Percentiles rank a stretch among this genome's conserved stretches.
phyloP scores from a whole-genome alignment of 2,888 invertebrate species.

The Iphiclides podalirius region DNA sequence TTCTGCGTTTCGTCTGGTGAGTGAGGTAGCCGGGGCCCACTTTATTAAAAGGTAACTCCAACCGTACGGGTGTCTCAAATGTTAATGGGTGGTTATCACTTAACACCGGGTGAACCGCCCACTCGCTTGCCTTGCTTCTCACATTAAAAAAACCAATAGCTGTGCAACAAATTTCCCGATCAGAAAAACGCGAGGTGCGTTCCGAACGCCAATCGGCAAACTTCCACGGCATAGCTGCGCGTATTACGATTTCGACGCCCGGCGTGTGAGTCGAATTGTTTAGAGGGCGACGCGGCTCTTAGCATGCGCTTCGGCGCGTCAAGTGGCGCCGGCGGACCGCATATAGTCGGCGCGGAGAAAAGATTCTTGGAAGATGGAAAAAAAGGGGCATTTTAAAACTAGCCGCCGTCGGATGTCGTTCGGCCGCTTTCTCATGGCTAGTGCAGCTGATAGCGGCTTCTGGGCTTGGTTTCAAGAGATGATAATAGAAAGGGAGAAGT shows the following conservation, averaged over 20 bases:
- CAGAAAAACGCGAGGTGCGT: not conserved
- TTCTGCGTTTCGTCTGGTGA: no score
- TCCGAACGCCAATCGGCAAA: not conserved
- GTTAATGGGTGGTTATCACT: no score
- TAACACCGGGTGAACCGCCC: no score
- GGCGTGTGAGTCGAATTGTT: slow-evolving; percentile 1
- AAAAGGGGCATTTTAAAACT: slow-evolving; percentile 17
- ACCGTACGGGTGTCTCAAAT: no score
- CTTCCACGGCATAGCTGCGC: slow-evolving; percentile 6
- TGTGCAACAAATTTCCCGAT: no score
- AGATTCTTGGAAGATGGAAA: slow-evolving; percentile 17
- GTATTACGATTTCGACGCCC: not conserved
- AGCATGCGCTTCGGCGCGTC: not conserved
- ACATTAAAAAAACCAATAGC: no score
- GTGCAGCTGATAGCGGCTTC: slow-evolving; percentile 14
- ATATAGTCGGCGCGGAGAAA: slow-evolving; percentile 15
- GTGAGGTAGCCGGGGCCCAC: no score
- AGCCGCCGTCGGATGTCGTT: slow-evolving; percentile 9
- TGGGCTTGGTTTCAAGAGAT: slow-evolving; percentile 1
- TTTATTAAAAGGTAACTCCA: no score
- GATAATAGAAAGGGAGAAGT: slow-evolving; percentile 11
- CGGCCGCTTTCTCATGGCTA: slow-evolving; percentile 20
- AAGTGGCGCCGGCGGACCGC: slow-evolving; percentile 17
- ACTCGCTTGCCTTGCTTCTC: no score
- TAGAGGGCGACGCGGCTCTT: not conserved